Evolutionary conservation across 2,797 vertebrate species (phyloP).

Genomic region (Eutrigla gurnardus): DNA sequence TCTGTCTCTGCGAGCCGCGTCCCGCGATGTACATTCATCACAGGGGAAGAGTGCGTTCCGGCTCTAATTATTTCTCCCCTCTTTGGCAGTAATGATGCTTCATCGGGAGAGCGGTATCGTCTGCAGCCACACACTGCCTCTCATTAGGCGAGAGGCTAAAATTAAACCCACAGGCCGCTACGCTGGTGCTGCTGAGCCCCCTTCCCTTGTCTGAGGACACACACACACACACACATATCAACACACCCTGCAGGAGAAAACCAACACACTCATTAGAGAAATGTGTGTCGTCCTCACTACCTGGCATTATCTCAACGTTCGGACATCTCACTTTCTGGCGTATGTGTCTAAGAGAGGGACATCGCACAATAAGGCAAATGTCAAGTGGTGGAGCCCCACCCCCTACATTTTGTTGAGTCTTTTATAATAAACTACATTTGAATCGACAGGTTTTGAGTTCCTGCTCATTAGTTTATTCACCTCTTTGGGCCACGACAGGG

Average conservation of each 20-base stretch:
- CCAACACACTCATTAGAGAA: constrained; percentile 56
- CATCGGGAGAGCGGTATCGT: constrained; percentile 45
- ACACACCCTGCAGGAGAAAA: constrained; percentile 51
- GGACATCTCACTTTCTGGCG: constrained; percentile 35
- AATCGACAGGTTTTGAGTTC: too few species aligned
- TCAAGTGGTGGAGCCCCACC: too few species aligned
- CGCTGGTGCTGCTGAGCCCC: constrained; percentile 19
- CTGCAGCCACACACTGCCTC: constrained; percentile 48
- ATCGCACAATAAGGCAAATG: too few species aligned
- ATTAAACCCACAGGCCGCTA: constrained; percentile 63
- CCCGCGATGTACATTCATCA: constrained; percentile 55
- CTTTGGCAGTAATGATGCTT: constrained; percentile 61
- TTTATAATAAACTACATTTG: too few species aligned
- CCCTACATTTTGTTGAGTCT: too few species aligned
- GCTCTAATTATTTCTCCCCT: constrained; percentile 68
- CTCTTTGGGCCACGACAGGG: too few species aligned
- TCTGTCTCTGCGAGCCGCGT: constrained; percentile 17
- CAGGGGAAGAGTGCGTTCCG: constrained; percentile 21
- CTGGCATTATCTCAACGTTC: constrained; percentile 44
- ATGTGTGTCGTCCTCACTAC: constrained; percentile 26
- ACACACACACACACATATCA: constrained; percentile 24
- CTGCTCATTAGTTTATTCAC: too few species aligned
- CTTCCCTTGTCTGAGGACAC: constrained; percentile 20
- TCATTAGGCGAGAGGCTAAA: constrained; percentile 67
- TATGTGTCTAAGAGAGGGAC: too few species aligned